Evolutionary conservation across 1,140 invertebrate genomes (phyloP), one percentile per base, ranked within the genome.

Genomic region (Himalopsyche phryganea): DNA sequence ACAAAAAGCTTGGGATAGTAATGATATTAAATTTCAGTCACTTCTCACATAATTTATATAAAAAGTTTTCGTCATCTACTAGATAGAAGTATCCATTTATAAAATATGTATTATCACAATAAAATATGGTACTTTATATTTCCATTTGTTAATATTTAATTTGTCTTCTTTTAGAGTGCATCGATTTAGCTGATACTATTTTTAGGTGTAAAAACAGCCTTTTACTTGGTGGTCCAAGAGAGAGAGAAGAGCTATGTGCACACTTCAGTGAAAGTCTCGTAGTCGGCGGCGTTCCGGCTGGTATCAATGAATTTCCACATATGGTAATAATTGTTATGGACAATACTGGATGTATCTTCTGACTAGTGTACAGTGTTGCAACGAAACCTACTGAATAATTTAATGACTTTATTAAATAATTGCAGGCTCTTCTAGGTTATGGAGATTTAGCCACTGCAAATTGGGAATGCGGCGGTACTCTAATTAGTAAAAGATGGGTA

Each of bases 401-500:
- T n/a, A n/a, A n/a, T n/a, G n/a, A n/a, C n/a, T n/a, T n/a, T n/a
- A n/a, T n/a, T n/a, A n/a, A n/a, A n/a, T n/a, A n/a, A n/a, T 15
- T 14, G 6, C 17, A 15, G 40, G 40, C 13, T 14, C 40, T 42
- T 18, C 14, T 18, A 5, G 23, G 23, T 28, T 28, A 28, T 9
- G 23, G 23, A 3, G 23, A 28, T 28, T 33, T 50, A 50, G 11
- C 11, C 18, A 17, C 48, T 52, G 65, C 66, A 61, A 69, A 62
- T 64, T 49, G 47, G 47, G 32, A 49, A 10, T 76, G 74, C 50
- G 73, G 72, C 1, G 74, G 71, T n/a, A 49, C 68, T 0, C 55
- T 76, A 15, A 73, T 77, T 46, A 60, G 59, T 2, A 54, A 68
- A 1, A 66, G 68, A 40, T 70, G 66, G 40, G 67, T 75, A 1